Conservation (phyloP, 1,140 invertebrate genomes). For the Nasonia longicornis region DNA sequence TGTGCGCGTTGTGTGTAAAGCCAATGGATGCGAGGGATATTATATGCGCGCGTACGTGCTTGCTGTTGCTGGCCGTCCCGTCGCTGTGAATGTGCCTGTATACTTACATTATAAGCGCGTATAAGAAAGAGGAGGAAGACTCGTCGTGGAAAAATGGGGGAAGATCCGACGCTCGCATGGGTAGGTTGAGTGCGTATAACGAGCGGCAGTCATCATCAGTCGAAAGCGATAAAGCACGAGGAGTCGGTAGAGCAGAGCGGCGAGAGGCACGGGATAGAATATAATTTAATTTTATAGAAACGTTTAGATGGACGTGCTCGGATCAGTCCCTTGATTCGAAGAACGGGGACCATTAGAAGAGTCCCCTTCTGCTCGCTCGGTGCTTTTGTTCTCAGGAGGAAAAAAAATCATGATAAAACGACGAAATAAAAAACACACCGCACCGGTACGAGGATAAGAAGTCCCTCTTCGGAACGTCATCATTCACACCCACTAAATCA, state of each 20-base stretch:
- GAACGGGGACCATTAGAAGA: neutral
- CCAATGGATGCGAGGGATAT: constrained; percentile 47
- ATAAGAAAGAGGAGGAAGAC: neutral
- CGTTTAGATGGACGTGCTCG: neutral
- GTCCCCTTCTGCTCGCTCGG: too few relatives aligned
- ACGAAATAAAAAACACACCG: neutral
- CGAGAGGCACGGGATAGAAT: neutral
- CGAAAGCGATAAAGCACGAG: constrained; percentile 30
- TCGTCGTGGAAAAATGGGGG: neutral
- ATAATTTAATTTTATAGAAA: constrained; percentile 38
- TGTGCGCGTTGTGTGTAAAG: constrained; percentile 23
- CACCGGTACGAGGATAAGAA: too few relatives aligned
- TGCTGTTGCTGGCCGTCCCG: neutral
- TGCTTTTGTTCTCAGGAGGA: neutral
- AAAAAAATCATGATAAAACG: neutral
- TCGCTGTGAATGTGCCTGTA: neutral
- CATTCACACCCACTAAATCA: neutral
- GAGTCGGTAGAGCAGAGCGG: neutral
- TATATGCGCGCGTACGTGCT: constrained; percentile 21
- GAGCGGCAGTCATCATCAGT: constrained; percentile 12
- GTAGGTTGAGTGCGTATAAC: neutral
- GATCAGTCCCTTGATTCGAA: neutral
- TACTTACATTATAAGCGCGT: neutral
- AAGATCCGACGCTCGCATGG: neutral
- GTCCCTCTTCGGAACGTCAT: too few relatives aligned